Evolutionary conservation across 1,140 invertebrate genomes (phyloP), one percentile per base, ranked within the genome.

Genomic region (Ptiloglossa arizonensis): DNA sequence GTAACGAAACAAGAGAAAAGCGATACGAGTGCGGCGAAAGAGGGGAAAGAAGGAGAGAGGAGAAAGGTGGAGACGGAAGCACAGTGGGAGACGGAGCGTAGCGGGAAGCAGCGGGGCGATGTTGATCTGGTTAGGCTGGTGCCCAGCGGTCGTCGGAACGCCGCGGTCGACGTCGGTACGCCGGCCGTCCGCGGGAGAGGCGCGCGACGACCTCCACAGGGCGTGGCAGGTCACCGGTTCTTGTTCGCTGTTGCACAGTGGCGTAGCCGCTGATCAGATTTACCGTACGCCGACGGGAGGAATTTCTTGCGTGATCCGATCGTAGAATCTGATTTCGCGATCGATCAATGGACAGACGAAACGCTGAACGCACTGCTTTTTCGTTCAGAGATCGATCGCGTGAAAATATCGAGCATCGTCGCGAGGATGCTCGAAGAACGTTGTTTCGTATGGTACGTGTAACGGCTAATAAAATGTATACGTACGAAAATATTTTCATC

Each of bases 211-310:
- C 90, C 91, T 91, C 87, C 86, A 83, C 87, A 90, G 89, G 90
- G 90, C 89, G 91, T 91, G 90, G 90, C 89, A 84, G 90, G 90
- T 92, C 90, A 92, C 89, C 89, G 89, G 87, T 89, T 87, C 89
- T 87, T 73, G 80, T 52, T 75, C 64, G 41, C 69, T 71, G 82
- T 71, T 50, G 59, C 68, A 80, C 88, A 89, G 88, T 89, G 81
- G 86, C 88, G 87, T 88, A 87, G 79, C 81, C 79, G 80, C 88
- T 80, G 86, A 85, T 70, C 80, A 41, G 22, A 29, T 82, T 83
- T 66, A 64, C 71, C 81, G 64, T 60, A 50, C 38, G 41, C 38
- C 38, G n/a, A 4, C 63, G 13, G 50, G 13, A 59, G 73, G 54
- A 76, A 76, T 76, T 76, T 59, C 63, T 68, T 5, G 24, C 24